Evolutionary conservation across 2,888 invertebrate genomes (phyloP), one percentile per base, ranked within the genome.

Genomic region (Galerucella calmariensis): DNA sequence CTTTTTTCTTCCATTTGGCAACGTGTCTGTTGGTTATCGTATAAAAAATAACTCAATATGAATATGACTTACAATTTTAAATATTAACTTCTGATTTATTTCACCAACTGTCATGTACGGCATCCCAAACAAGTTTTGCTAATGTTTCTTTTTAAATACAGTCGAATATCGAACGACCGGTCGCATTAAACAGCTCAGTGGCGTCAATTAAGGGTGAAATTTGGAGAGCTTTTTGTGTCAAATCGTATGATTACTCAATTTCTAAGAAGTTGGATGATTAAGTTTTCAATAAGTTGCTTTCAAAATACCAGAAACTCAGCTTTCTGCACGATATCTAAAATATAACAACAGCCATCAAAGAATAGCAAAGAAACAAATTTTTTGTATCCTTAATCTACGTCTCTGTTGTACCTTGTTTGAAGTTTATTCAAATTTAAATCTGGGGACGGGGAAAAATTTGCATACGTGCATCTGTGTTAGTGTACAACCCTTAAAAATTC

Each of bases 391-490:
- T 1, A 56, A 56, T 20, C 56, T 20, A 46, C 63, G 63, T 11
- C 63, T 16, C n/a, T 65, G 63, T 72, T 67, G 70, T 75, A 75
- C 77, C 79, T 77, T 79, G 79, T 75, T 78, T 73, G 67, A 75
- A 75, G 78, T 79, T 79, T 81, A 82, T 82, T 82, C 81, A 82
- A 80, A 82, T 82, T 82, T 79, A 78, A 78, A 78, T 79, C 75
- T 77, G 79, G 79, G 78, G 79, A 75, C 78, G 66, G 53, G 72
- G 69, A 27, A 41, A 76, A 82, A 82, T 82, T 82, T 82, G 81
- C 82, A 82, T 82, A 82, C 79, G 81, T 75, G 79, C 82, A 82
- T 82, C 81, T 82, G 82, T 80, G 80, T 79, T 74, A 77, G 78
- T 79, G 69, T 73, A 76, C 80, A 77, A 79, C 83, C 82, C 80